phyloP scores from a whole-genome alignment of 2,888 invertebrate genomes.

The Cremastinae sp. region DNA sequence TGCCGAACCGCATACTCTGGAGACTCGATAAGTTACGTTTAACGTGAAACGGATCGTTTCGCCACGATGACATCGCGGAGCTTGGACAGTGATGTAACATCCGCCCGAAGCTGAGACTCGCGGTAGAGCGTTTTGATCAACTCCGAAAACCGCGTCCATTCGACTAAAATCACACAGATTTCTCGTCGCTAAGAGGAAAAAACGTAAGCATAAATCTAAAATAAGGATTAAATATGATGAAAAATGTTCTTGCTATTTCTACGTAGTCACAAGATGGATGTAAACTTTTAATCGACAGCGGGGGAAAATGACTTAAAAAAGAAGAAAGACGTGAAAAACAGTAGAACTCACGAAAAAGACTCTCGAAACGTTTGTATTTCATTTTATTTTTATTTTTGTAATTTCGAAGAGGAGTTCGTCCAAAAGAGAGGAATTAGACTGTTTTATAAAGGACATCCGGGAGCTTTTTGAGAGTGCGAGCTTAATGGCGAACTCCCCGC shows the following conservation, averaged over 20 bases:
- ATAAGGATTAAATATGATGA: no score
- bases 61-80: constrained; percentile 18
- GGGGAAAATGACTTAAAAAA: no score
- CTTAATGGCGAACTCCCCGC: constrained; percentile 56
- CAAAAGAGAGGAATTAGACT: constrained; percentile 14
- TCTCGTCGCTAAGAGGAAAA: not conserved
- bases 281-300: no score
- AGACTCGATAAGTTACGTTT: constrained; percentile 43
- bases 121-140: constrained; percentile 19
- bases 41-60: constrained; percentile 37
- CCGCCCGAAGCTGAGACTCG: constrained; percentile 4
- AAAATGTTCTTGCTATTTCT: no score
- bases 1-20: not conserved
- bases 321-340: no score
- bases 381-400: not conserved
- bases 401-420: not conserved
- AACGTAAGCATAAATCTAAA: no score
- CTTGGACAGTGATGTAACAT: constrained; percentile 30
- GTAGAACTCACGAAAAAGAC: no score
- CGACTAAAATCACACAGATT: constrained; percentile 2
- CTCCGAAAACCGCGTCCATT: not conserved
- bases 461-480: constrained; percentile 51
- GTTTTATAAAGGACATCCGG: constrained; percentile 44
- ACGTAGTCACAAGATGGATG: no score
- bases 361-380: no score